Conservation (phyloP, 2,113 vertebrate genomes). For the Hippocampus abdominalis region DNA sequence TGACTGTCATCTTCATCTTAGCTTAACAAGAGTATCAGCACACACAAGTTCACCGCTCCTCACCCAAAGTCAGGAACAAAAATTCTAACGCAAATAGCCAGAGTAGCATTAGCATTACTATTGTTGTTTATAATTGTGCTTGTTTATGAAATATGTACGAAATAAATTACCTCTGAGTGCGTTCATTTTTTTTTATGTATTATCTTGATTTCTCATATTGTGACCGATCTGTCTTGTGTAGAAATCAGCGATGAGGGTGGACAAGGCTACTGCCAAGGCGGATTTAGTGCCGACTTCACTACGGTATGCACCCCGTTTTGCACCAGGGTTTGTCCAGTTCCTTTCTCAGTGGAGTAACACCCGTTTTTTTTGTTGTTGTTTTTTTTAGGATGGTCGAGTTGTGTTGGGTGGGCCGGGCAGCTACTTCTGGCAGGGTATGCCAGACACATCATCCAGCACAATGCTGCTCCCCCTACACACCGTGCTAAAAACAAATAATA, state of each 20-base stretch:
- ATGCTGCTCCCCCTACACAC: too few species aligned
- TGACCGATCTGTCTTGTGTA: slow-evolving; percentile 46
- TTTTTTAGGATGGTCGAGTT: slow-evolving; percentile 80
- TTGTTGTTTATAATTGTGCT: not conserved
- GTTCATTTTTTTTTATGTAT: not conserved
- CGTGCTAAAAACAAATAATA: not conserved
- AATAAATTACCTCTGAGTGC: not conserved
- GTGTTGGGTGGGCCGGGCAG: slow-evolving; percentile 88
- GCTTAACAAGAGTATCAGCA: not conserved
- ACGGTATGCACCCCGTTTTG: slow-evolving; percentile 65
- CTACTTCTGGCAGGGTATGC: slow-evolving; percentile 88
- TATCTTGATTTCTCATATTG: not conserved
- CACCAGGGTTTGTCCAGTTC: not conserved
- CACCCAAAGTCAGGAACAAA: not conserved
- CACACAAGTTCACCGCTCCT: not conserved
- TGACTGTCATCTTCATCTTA: slow-evolving; percentile 39
- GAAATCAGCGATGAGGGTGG: slow-evolving; percentile 68
- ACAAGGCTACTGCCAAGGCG: slow-evolving; percentile 89
- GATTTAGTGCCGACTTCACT: slow-evolving; percentile 89
- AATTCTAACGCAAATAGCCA: not conserved
- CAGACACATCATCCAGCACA: not conserved
- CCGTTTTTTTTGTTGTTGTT: not conserved
- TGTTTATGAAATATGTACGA: not conserved
- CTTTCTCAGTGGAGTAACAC: slow-evolving; percentile 18
- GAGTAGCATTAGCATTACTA: not conserved